Percentiles rank a stretch among this genome's conserved stretches.
Conservation (phyloP, 2,888 invertebrate species). For the Mechanitis mazaeus region DNA sequence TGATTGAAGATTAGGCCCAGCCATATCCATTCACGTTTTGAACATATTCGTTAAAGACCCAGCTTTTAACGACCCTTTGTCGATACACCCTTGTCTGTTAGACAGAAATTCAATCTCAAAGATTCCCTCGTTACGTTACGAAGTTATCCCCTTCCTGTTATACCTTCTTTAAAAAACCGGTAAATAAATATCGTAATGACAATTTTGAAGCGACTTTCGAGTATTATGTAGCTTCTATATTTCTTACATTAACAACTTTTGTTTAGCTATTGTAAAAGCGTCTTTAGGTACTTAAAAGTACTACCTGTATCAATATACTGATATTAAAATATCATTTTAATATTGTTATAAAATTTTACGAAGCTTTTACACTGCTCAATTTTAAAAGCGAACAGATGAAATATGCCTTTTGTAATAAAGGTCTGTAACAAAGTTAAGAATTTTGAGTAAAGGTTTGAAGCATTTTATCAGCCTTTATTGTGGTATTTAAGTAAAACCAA, state of each 20-base stretch:
- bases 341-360: too few relatives aligned
- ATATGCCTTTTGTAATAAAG: not conserved
- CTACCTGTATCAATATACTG: too few relatives aligned
- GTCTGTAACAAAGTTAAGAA: not conserved
- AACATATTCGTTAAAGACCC: not conserved
- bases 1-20: not conserved
- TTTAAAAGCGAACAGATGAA: too few relatives aligned
- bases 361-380: too few relatives aligned
- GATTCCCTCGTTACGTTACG: conserved; percentile 1
- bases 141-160: not conserved
- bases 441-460: too few relatives aligned
- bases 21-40: not conserved
- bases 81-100: conserved; percentile 3
- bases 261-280: too few relatives aligned
- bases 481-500: not conserved
- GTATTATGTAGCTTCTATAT: too few relatives aligned
- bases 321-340: too few relatives aligned
- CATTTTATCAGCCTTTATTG: not conserved
- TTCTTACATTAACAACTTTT: too few relatives aligned
- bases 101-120: conserved; percentile 3
- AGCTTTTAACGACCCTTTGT: conserved; percentile 1
- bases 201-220: not conserved
- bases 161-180: not conserved
- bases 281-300: too few relatives aligned
- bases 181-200: not conserved